A percentile compares a stretch with the other conserved stretches of the same genome.
These are phyloP conservation scores for Toxotes lorentzi DNA, from an alignment of 2,797 vertebrate genomes.

Conservation along the genomic window DNA sequence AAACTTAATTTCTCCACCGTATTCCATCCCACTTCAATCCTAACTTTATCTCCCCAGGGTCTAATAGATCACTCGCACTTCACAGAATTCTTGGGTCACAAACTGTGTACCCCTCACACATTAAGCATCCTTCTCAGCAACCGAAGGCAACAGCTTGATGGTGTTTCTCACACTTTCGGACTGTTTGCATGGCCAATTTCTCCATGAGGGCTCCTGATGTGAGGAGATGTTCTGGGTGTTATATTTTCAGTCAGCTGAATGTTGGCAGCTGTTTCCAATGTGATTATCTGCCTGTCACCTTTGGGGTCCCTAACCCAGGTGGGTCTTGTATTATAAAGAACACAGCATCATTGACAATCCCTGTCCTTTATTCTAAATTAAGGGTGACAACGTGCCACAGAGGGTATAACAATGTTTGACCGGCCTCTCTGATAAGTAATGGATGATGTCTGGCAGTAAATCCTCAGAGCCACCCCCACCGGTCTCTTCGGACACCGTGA, in stretches of 20 bases:
- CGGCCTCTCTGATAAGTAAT: constrained; percentile 53
- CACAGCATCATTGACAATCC: constrained; percentile 25
- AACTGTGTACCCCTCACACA: background rate
- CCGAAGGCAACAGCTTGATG: constrained; percentile 19
- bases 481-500: constrained; percentile 47
- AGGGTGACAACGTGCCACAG: constrained; percentile 38
- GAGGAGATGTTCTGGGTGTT: background rate
- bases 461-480: constrained; percentile 29
- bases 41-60: constrained; percentile 20
- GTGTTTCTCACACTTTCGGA: constrained; percentile 24
- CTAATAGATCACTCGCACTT: constrained; percentile 47
- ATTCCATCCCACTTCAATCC: background rate
- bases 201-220: background rate
- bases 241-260: constrained; percentile 9
- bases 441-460: constrained; percentile 59
- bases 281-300: constrained; percentile 30
- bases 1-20: constrained; percentile 22
- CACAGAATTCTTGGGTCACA: constrained; percentile 44
- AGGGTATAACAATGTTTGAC: constrained; percentile 28
- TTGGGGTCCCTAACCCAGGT: constrained; percentile 30
- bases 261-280: constrained; percentile 37
- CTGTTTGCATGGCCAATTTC: constrained; percentile 11
- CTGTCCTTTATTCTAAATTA: constrained; percentile 30
- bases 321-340: constrained; percentile 24
- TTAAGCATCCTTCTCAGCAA: constrained; percentile 15